Evolutionary conservation across 2,797 vertebrate species (phyloP).

Genomic region (Todus mexicanus): DNA sequence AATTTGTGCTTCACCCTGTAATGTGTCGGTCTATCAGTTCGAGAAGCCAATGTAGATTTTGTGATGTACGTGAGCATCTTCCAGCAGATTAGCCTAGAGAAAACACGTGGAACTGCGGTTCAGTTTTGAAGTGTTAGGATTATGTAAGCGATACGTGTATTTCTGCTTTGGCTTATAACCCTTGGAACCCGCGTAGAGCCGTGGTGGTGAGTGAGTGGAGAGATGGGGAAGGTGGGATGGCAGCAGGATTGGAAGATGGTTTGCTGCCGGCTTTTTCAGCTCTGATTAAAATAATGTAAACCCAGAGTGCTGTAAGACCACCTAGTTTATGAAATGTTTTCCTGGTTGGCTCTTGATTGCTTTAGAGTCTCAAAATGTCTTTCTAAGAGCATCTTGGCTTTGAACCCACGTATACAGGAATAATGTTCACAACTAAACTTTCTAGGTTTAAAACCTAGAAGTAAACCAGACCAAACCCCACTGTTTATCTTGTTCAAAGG

Average conservation of each 20-base stretch:
- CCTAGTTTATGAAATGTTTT: background rate
- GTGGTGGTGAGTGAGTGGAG: background rate
- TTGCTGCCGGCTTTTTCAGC: background rate
- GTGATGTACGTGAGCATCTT: background rate
- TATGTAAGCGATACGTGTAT: background rate
- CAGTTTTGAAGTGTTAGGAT: background rate
- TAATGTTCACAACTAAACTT: background rate
- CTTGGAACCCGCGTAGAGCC: background rate
- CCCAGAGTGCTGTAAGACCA: background rate
- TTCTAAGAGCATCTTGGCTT: background rate
- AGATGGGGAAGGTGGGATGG: background rate
- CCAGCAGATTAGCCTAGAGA: background rate
- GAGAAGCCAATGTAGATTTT: background rate
- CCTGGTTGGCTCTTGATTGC: background rate
- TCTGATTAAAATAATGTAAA: background rate
- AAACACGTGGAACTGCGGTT: background rate
- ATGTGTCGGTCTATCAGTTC: rapidly evolving
- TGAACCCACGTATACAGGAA: background rate
- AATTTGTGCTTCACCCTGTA: background rate
- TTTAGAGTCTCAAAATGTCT: background rate
- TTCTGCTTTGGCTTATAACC: background rate
- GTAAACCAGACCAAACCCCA: background rate
- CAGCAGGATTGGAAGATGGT: background rate
- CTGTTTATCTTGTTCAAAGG: background rate
- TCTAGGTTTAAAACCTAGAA: background rate